Conservation (phyloP, 2,888 invertebrate species). For the Dexiosoma caninum region DNA sequence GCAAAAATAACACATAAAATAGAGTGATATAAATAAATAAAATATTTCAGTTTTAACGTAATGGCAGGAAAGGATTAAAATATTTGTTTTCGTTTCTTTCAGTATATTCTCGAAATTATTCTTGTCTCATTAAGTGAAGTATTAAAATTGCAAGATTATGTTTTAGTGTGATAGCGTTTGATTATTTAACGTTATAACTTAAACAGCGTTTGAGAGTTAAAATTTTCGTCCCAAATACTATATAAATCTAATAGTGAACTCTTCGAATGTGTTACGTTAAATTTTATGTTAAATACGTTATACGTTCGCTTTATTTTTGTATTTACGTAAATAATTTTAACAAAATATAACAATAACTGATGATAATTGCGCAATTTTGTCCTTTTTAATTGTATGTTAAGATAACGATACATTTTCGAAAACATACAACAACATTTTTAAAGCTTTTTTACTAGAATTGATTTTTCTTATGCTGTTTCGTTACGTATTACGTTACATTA, state of each 20-base stretch:
- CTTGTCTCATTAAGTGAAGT: not conserved
- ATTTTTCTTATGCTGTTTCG: not conserved
- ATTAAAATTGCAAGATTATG: not conserved
- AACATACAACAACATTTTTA: conserved; percentile 69
- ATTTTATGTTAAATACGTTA: conserved; percentile 41
- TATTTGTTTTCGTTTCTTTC: conserved; percentile 8
- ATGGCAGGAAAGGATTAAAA: conserved; percentile 57
- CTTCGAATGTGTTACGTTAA: conserved; percentile 9
- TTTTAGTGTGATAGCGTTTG: conserved; percentile 16
- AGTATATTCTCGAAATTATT: not conserved
- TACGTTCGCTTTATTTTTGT: conserved; percentile 38
- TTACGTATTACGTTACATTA: conserved; percentile 24
- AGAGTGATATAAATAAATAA: conserved; percentile 48
- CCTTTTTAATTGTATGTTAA: conserved; percentile 74
- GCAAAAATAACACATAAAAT: conserved; percentile 54
- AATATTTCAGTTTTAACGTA: conserved; percentile 56
- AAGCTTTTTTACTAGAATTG: conserved; percentile 9
- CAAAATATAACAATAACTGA: conserved; percentile 76
- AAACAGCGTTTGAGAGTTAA: conserved; percentile 25
- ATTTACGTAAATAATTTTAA: conserved; percentile 60
- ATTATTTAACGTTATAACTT: conserved; percentile 51
- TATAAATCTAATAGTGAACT: conserved; percentile 25
- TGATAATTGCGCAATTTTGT: conserved; percentile 76
- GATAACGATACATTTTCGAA: conserved; percentile 75
- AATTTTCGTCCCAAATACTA: conserved; percentile 20